Conservation (phyloP, 2,113 vertebrate species). For the Dinomys branickii region DNA sequence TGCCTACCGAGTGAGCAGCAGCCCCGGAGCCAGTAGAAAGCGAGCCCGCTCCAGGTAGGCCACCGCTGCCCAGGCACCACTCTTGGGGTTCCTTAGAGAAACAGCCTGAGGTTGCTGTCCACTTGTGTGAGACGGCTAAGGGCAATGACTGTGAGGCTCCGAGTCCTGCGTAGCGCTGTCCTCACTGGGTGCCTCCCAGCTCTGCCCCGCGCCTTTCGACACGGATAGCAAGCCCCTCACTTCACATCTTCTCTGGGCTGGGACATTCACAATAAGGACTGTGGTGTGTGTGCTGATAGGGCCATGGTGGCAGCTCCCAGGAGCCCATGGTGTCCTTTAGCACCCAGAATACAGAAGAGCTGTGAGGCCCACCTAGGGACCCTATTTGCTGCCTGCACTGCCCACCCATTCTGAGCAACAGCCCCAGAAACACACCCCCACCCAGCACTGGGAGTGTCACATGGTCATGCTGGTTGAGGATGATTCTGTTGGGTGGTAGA, state of each 20-base stretch:
- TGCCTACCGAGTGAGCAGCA: constrained; percentile 90
- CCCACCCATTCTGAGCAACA: background rate
- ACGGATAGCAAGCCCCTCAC: background rate
- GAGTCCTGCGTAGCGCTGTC: background rate
- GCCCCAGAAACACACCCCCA: background rate
- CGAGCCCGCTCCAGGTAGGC: constrained; percentile 92
- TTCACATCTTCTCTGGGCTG: background rate
- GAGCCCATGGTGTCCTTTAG: background rate
- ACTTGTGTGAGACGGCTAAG: background rate
- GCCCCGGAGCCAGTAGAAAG: constrained; percentile 89
- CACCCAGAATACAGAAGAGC: background rate
- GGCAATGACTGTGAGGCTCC: background rate
- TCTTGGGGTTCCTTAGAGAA: background rate
- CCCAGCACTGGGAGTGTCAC: background rate
- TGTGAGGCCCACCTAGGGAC: background rate
- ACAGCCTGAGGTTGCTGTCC: accelerated
- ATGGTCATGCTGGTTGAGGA: background rate
- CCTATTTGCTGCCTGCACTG: accelerated
- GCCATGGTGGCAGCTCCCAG: background rate
- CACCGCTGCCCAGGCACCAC: accelerated
- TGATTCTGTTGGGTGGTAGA: background rate
- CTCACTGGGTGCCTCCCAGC: background rate
- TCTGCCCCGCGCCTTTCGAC: background rate
- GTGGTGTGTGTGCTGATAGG: background rate
- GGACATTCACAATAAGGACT: background rate